These are phyloP conservation scores for Alfaro cultratus DNA, from an alignment of 2,797 vertebrate species.

Conservation along the genomic window DNA sequence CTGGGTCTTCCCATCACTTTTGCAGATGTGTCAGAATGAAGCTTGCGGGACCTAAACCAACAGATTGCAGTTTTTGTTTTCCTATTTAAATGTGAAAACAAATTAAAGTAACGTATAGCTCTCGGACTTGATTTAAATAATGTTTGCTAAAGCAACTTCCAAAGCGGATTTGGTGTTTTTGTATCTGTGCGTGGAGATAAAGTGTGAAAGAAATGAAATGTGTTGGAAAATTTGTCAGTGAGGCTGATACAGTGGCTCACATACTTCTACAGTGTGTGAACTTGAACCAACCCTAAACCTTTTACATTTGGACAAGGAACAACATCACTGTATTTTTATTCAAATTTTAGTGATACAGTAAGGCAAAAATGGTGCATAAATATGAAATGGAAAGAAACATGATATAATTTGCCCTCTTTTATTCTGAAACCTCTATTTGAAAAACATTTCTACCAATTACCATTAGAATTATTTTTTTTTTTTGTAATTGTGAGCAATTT, in stretches of 20 bases:
- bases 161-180: conserved; percentile 67
- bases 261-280: neutral
- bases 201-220: conserved; percentile 31
- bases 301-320: neutral
- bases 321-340: neutral
- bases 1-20: conserved; percentile 1
- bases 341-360: neutral
- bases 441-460: neutral
- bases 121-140: conserved; percentile 67
- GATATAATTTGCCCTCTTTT: neutral
- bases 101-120: conserved; percentile 21
- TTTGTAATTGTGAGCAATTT: too few species aligned
- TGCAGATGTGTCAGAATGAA: neutral
- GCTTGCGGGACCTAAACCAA: neutral
- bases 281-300: neutral
- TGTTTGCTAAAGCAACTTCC: conserved; percentile 57
- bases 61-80: neutral
- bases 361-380: neutral
- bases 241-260: neutral
- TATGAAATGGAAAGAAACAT: neutral
- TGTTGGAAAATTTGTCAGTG: conserved; percentile 29
- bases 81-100: neutral
- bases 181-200: conserved; percentile 59
- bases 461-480: neutral
- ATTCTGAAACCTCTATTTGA: neutral